Percentiles rank a stretch among this genome's conserved stretches.
phyloP scores from a whole-genome alignment of 2,888 invertebrate species.

The Nudaria mundana region DNA sequence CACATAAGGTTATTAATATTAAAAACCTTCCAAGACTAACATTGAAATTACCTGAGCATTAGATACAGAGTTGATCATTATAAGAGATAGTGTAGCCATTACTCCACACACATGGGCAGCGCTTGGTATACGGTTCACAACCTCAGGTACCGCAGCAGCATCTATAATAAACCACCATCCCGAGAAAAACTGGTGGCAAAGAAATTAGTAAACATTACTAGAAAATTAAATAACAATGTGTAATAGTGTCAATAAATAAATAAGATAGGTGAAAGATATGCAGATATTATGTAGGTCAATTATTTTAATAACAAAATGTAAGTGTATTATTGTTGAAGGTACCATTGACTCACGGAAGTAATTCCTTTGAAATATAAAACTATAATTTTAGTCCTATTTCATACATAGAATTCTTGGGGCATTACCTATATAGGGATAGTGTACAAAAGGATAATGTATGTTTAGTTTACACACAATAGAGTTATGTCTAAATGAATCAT shows the following conservation, averaged over 20 bases:
- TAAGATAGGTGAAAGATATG: too few relatives aligned
- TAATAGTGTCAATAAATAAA: background rate
- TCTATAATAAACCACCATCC: constrained; percentile 99
- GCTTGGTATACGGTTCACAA: constrained; percentile 83
- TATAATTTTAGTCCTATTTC: too few relatives aligned
- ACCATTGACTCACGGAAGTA: too few relatives aligned
- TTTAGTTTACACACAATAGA: constrained; percentile 7
- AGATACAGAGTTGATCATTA: constrained; percentile 98
- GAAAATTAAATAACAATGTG: background rate
- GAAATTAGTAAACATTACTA: background rate
- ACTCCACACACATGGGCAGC: constrained; percentile 97
- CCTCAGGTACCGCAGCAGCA: constrained; percentile 88
- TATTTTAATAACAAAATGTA: too few relatives aligned
- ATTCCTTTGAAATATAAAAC: too few relatives aligned
- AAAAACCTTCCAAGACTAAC: too few relatives aligned
- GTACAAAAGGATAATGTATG: background rate
- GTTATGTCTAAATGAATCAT: constrained; percentile 51
- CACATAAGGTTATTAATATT: too few relatives aligned
- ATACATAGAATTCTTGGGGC: too few relatives aligned
- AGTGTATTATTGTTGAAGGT: too few relatives aligned
- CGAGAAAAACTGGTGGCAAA: constrained; percentile 89
- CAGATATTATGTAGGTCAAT: too few relatives aligned
- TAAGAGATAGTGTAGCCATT: constrained; percentile 94
- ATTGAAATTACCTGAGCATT: constrained; percentile 95
- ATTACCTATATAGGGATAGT: background rate